These are phyloP conservation scores for Drosophila subquinaria DNA, from an alignment of 2,888 invertebrate genomes.

Conservation along the genomic window DNA sequence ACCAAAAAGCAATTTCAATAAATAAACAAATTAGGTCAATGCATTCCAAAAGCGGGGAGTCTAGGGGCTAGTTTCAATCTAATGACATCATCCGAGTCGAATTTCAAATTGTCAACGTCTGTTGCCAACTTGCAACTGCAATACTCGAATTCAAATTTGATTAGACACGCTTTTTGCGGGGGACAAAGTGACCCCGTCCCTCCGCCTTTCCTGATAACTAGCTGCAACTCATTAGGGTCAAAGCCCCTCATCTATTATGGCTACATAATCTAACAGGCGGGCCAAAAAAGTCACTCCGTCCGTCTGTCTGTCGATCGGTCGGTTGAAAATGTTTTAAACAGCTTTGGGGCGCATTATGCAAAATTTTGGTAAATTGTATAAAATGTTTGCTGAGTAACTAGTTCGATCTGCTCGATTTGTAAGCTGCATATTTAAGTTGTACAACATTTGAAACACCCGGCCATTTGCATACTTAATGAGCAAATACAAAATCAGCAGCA, in stretches of 20 bases:
- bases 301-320: neutral
- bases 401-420: slow-evolving; percentile 46
- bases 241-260: slow-evolving; percentile 60
- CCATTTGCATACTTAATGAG: slow-evolving; percentile 73
- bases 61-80: slow-evolving; percentile 8
- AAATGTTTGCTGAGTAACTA: slow-evolving; percentile 50
- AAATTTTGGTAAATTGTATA: slow-evolving; percentile 39
- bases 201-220: neutral
- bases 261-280: slow-evolving; percentile 38
- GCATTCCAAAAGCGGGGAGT: slow-evolving; percentile 23
- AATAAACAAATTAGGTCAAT: slow-evolving; percentile 77
- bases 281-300: slow-evolving; percentile 42
- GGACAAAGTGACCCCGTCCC: slow-evolving; percentile 1
- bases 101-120: slow-evolving; percentile 42
- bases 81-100: slow-evolving; percentile 52
- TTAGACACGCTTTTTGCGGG: slow-evolving; percentile 37
- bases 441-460: slow-evolving; percentile 54
- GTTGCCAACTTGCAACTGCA: slow-evolving; percentile 47
- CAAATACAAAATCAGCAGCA: slow-evolving; percentile 17
- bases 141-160: slow-evolving; percentile 43
- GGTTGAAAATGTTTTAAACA: slow-evolving; percentile 12
- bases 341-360: slow-evolving; percentile 45
- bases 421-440: slow-evolving; percentile 72
- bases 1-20: slow-evolving; percentile 74
- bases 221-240: slow-evolving; percentile 65